Percentiles rank a stretch among this genome's conserved stretches.
These are phyloP conservation scores for Polydrusus pterygomalis DNA, from an alignment of 2,888 invertebrate species.

Conservation along the genomic window DNA sequence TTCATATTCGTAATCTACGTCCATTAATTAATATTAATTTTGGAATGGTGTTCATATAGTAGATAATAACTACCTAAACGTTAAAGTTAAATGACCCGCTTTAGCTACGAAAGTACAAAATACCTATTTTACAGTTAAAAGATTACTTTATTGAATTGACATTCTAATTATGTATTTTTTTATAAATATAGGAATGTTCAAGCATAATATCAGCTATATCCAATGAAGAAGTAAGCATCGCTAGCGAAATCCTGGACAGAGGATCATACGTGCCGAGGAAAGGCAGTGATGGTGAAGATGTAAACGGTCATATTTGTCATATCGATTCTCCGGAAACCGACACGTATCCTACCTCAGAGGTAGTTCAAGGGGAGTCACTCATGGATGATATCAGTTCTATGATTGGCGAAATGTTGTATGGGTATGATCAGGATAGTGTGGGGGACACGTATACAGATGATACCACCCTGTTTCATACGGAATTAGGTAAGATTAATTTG, in stretches of 20 bases:
- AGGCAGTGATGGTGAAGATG: slow-evolving; percentile 72
- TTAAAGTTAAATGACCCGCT: no score
- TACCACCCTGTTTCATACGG: slow-evolving; percentile 79
- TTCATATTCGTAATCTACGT: no score
- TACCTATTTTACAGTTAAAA: no score
- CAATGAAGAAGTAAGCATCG: slow-evolving; percentile 83
- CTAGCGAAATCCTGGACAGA: slow-evolving; percentile 78
- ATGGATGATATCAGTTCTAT: slow-evolving; percentile 87
- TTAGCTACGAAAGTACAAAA: no score
- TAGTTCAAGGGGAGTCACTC: slow-evolving; percentile 85
- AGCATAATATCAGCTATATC: slow-evolving; percentile 79
- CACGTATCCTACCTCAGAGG: slow-evolving; percentile 81
- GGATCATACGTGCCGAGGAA: slow-evolving; percentile 71
- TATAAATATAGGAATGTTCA: slow-evolving; percentile 72
- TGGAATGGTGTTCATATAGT: no score
- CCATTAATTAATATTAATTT: no score
- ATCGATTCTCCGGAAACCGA: slow-evolving; percentile 92
- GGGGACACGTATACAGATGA: slow-evolving; percentile 81
- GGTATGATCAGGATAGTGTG: slow-evolving; percentile 76
- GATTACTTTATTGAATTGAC: no score
- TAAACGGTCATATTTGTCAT: slow-evolving; percentile 80
- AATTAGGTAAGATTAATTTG: slow-evolving; percentile 61
- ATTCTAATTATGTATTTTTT: no score
- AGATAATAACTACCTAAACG: no score
- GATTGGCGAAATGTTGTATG: slow-evolving; percentile 83